phyloP scores from a whole-genome alignment of 2,113 vertebrate species.

The Oxyruncus cristatus region DNA sequence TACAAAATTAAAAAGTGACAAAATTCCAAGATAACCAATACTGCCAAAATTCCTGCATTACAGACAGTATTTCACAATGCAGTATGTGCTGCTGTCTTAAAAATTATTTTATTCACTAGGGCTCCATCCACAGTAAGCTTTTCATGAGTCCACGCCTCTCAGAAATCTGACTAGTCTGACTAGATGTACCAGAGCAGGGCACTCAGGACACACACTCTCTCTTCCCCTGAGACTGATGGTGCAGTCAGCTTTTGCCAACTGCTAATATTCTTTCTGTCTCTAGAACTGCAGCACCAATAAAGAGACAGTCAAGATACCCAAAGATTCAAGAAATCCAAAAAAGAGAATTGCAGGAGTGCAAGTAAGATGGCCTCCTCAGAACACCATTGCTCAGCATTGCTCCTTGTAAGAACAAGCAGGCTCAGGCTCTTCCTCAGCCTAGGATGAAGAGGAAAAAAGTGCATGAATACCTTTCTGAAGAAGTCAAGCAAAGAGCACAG shows the following conservation, averaged over 20 bases:
- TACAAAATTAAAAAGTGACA: neutral
- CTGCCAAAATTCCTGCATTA: neutral
- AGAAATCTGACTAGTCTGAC: neutral
- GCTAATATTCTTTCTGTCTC: neutral
- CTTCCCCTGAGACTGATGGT: neutral
- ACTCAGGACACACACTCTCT: fast-evolving
- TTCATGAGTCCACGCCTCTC: neutral
- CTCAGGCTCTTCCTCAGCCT: neutral
- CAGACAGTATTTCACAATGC: neutral
- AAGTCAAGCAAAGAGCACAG: neutral
- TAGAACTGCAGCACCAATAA: neutral
- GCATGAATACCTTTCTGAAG: neutral
- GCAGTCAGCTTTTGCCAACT: neutral
- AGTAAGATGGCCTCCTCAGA: neutral
- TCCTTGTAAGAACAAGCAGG: neutral
- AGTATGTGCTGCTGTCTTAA: neutral
- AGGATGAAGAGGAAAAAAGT: neutral
- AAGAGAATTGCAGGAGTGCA: neutral
- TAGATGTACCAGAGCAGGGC: neutral
- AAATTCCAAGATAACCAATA: neutral
- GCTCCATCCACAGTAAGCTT: neutral
- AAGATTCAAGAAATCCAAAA: neutral
- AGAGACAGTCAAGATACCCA: neutral
- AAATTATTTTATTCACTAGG: neutral
- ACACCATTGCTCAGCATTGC: neutral